Percentiles rank a stretch among this genome's conserved stretches.
phyloP scores from a whole-genome alignment of 2,113 vertebrate genomes.

The Ondatra zibethicus region DNA sequence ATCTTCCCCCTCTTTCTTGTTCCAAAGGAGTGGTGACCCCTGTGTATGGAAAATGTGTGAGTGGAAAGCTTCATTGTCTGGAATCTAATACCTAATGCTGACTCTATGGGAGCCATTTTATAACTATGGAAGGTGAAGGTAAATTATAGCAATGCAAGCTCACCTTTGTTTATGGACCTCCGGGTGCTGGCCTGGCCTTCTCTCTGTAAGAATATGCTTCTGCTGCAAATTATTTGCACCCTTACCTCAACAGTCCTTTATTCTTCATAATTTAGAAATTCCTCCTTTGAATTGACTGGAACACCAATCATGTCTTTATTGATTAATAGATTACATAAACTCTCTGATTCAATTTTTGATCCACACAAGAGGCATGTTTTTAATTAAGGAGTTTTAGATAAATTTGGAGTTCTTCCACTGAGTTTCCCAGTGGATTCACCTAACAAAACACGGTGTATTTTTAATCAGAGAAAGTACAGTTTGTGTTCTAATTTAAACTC shows the following conservation, averaged over 20 bases:
- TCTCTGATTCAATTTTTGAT: constrained; percentile 33
- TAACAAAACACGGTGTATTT: constrained; percentile 22
- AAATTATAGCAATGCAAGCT: not conserved
- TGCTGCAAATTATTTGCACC: not conserved
- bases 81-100: not conserved
- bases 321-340: not conserved
- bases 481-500: not conserved
- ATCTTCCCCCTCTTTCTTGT: not conserved
- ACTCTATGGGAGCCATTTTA: not conserved
- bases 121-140: constrained; percentile 9
- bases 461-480: not conserved
- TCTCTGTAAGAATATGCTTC: constrained; percentile 36
- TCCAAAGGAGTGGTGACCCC: not conserved
- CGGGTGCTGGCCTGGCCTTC: not conserved
- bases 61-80: not conserved
- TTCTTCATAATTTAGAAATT: not conserved
- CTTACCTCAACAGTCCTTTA: constrained; percentile 18
- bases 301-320: not conserved
- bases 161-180: not conserved
- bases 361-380: not conserved
- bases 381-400: not conserved
- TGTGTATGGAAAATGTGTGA: not conserved
- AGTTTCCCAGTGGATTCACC: constrained; percentile 24
- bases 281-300: not conserved
- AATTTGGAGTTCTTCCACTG: not conserved